Evolutionary conservation across 2,888 invertebrate species (phyloP).

Genomic region (Trissonchulus latispiculum): DNA sequence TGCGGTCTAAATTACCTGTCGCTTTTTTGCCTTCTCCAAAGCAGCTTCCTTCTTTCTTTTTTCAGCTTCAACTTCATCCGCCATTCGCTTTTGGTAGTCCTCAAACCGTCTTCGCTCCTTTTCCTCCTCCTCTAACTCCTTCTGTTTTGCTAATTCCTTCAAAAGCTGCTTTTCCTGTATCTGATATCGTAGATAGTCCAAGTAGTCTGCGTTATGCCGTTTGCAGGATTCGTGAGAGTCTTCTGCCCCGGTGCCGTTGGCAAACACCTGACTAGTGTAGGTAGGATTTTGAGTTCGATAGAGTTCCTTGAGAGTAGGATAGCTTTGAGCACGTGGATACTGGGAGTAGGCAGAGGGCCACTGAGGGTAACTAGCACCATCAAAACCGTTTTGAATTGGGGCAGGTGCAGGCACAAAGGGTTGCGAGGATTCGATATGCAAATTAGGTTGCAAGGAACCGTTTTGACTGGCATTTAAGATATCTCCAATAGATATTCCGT

Average conservation of each 20-base stretch:
- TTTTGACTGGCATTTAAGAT: background rate
- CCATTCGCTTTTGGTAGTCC: background rate
- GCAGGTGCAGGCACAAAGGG: background rate
- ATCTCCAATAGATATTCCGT: background rate
- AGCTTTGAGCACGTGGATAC: too few relatives aligned
- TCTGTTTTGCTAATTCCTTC: slow-evolving; percentile 31
- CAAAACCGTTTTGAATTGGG: background rate
- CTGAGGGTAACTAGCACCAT: background rate
- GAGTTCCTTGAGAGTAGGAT: background rate
- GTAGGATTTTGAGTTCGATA: background rate
- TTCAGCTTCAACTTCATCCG: slow-evolving; percentile 9
- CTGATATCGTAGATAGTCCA: slow-evolving; percentile 28
- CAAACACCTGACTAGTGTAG: background rate
- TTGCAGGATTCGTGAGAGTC: background rate
- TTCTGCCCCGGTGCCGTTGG: background rate
- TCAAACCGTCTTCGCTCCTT: slow-evolving; percentile 28
- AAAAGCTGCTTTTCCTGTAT: slow-evolving; percentile 32
- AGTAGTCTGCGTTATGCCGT: slow-evolving; percentile 5
- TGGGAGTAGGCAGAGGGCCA: background rate
- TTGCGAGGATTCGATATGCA: too few relatives aligned
- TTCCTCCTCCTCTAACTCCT: slow-evolving; percentile 31
- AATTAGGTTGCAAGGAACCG: background rate
- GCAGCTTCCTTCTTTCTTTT: slow-evolving; percentile 1
- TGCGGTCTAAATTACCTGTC: background rate
- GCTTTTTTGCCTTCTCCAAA: background rate